Evolutionary conservation across 2,797 vertebrate genomes (phyloP).

Genomic region (Tenualosa thibaudeaui): DNA sequence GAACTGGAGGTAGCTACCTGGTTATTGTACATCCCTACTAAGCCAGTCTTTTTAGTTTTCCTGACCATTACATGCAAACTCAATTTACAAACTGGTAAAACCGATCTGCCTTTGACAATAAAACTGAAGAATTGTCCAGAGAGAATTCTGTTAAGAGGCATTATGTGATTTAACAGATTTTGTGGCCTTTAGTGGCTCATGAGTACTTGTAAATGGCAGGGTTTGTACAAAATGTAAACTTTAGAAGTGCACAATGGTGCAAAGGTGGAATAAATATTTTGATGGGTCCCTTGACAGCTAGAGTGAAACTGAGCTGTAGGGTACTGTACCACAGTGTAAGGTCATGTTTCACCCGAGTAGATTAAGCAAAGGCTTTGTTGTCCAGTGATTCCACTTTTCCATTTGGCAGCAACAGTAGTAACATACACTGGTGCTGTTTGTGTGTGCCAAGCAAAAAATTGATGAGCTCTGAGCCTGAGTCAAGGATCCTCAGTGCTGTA

Average conservation of each 20-base stretch:
- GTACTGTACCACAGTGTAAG: not conserved
- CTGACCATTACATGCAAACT: not conserved
- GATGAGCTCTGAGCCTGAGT: not conserved
- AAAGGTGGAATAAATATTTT: not conserved
- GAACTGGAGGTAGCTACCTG: constrained; percentile 86
- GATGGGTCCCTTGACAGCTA: not conserved
- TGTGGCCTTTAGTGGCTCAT: not conserved
- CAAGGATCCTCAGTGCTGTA: not conserved
- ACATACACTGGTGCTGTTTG: not conserved
- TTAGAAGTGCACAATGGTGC: not conserved
- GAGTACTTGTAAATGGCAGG: not conserved
- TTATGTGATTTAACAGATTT: not conserved
- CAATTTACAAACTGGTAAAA: not conserved
- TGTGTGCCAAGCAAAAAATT: constrained; percentile 1
- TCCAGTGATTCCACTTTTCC: not conserved
- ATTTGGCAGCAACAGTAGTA: not conserved
- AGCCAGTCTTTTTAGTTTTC: not conserved
- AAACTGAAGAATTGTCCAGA: not conserved
- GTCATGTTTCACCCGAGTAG: not conserved
- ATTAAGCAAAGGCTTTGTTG: not conserved
- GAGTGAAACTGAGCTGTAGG: not conserved
- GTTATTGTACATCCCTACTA: not conserved
- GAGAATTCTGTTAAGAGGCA: not conserved
- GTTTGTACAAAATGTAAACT: not conserved
- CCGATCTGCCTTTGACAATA: not conserved